phyloP scores from a whole-genome alignment of 2,113 vertebrate genomes.

The Himantopus leucocephalus region DNA sequence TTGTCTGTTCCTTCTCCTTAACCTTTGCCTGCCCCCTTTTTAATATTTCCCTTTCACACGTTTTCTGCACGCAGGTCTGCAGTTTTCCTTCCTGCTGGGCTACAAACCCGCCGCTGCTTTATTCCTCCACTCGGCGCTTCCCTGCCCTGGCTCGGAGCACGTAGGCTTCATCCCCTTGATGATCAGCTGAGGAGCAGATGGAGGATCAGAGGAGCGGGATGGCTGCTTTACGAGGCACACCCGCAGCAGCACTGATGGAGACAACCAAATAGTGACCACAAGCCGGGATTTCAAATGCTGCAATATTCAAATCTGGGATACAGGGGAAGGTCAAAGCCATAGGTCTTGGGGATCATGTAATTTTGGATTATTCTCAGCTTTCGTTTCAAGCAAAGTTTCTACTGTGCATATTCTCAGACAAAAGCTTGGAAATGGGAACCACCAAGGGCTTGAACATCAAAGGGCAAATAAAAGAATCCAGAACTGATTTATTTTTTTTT shows the following conservation, averaged over 20 bases:
- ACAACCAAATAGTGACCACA: neutral
- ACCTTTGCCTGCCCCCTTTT: neutral
- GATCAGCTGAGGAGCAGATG: slow-evolving; percentile 60
- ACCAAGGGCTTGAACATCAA: slow-evolving; percentile 38
- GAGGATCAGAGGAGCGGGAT: neutral
- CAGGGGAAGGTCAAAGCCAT: neutral
- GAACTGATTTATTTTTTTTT: neutral
- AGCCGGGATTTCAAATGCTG: neutral
- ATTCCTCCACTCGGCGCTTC: neutral
- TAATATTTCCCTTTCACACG: neutral
- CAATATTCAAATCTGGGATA: neutral
- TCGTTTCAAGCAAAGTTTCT: neutral
- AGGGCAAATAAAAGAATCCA: slow-evolving; percentile 22
- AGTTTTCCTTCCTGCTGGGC: slow-evolving; percentile 33
- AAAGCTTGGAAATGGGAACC: slow-evolving; percentile 33
- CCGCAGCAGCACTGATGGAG: neutral
- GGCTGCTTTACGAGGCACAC: neutral
- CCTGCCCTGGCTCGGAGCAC: neutral
- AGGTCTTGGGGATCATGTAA: neutral
- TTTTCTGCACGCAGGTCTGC: neutral
- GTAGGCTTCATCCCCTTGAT: neutral
- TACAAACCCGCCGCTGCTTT: neutral
- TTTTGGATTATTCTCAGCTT: slow-evolving; percentile 1
- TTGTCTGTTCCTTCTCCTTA: neutral
- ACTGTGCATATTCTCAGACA: neutral